These are phyloP conservation scores for Nemotelus pantherinus DNA, from an alignment of 2,888 invertebrate species.

Conservation along the genomic window DNA sequence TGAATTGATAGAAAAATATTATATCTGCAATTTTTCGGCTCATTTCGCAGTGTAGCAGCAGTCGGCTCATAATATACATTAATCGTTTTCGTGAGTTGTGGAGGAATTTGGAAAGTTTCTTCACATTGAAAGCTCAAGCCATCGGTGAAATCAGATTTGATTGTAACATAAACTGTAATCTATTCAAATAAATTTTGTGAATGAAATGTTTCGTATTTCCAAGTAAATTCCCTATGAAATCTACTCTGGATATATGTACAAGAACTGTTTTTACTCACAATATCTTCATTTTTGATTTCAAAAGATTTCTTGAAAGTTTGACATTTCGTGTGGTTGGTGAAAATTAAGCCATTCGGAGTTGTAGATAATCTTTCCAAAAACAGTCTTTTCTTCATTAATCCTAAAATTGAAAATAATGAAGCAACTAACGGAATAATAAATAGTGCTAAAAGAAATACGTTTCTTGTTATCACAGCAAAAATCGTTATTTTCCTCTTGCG, in stretches of 20 bases:
- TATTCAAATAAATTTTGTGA: background rate
- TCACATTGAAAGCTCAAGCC: slow-evolving; percentile 3
- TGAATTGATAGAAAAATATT: slow-evolving; percentile 10
- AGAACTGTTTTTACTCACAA: slow-evolving; percentile 16
- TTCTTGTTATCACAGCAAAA: slow-evolving; percentile 44
- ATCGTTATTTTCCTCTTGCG: background rate
- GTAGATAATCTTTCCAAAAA: slow-evolving; percentile 11
- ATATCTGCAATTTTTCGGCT: background rate
- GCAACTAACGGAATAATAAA: background rate
- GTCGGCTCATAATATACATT: slow-evolving; percentile 21
- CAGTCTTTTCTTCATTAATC: background rate
- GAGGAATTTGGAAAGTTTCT: background rate
- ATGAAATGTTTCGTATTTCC: too few relatives aligned
- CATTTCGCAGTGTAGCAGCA: background rate
- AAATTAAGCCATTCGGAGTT: slow-evolving; percentile 23
- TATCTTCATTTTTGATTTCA: slow-evolving; percentile 41
- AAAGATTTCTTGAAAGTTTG: slow-evolving; percentile 17
- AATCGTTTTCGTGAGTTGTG: background rate
- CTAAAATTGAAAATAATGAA: slow-evolving; percentile 22
- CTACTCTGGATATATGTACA: too few relatives aligned
- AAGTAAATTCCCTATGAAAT: too few relatives aligned
- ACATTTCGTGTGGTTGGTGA: slow-evolving; percentile 7
- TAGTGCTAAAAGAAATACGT: slow-evolving; percentile 20
- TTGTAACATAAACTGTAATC: background rate
- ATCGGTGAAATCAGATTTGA: slow-evolving; percentile 16